Evolutionary conservation across 2,888 invertebrate genomes (phyloP), one percentile per base, ranked within the genome.

Genomic region (Ethmia dodecea): DNA sequence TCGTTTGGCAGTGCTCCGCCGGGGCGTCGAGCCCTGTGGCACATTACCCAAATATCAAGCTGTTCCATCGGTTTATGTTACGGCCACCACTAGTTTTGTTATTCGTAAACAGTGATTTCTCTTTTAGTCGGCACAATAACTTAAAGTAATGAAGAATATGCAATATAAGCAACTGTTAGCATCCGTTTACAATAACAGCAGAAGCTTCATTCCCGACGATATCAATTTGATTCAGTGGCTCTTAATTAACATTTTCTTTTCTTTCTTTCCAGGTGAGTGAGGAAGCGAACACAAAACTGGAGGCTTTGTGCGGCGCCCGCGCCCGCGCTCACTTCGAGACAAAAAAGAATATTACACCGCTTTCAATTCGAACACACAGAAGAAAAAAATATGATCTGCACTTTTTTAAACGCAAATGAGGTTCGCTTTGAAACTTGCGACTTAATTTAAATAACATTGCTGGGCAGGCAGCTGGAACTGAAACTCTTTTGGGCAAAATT

Each of bases 221-320:
- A 84, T 84, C 79, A 77, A 75, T 81, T 78, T 79, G 75, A 68
- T 68, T 77, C 83, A 79, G 75, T 77, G 73, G 67, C 72, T 83
- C 72, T 84, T 86, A 84, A 86, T 86, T 86, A 86, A 86, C 79
- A 76, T 80, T 80, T 79, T 76, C 78, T 79, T 83, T 84, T 84
- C 81, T 83, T 81, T 81, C 68, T 79, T 84, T 81, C 72, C 83
- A 84, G 80, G 81, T 84, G 83, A 86, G 84, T 84, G 78, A 76
- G 65, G 68, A 65, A 67, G 59, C 61, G 73, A 79, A 78, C 69
- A 77, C 72, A 74, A 75, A 74, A 70, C 71, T 62, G 58, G 62
- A 60, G 62, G 74, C 78, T 76, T 80, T 79, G 73, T 77, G 63
- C 53, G 62, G 57, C 59, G 62, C 58, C 63, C 57, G 60, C 42